These are phyloP conservation scores for Platyscapa corneri DNA, from an alignment of 1,140 invertebrate genomes.

Conservation along the genomic window DNA sequence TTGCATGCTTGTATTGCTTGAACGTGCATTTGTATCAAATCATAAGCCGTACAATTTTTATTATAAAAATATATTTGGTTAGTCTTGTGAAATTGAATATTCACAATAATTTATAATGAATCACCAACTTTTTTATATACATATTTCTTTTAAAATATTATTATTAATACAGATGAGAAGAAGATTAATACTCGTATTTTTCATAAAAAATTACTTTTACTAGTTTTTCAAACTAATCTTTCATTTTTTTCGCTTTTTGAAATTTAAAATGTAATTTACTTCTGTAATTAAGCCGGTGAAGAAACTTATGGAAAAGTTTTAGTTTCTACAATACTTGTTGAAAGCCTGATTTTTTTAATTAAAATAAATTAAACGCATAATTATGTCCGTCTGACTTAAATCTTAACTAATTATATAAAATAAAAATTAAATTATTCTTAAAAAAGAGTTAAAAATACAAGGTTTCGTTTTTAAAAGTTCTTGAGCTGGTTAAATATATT, in stretches of 20 bases:
- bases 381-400: background rate
- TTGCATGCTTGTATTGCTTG: background rate
- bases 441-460: background rate
- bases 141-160: too few species aligned
- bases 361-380: too few species aligned
- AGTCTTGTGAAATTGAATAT: background rate
- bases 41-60: background rate
- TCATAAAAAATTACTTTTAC: too few species aligned
- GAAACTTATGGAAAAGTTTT: background rate
- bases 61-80: background rate
- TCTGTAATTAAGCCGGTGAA: background rate
- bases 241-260: background rate
- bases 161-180: too few species aligned
- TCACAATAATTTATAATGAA: background rate
- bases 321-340: background rate
- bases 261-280: slow-evolving; percentile 1
- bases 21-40: background rate
- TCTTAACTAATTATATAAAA: background rate
- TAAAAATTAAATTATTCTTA: slow-evolving; percentile 1
- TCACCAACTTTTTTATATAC: background rate
- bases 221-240: too few species aligned
- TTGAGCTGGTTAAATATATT: slow-evolving; percentile 9
- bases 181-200: too few species aligned
- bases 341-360: too few species aligned
- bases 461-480: background rate